Conservation (phyloP, 2,113 vertebrate genomes). For the Hymenochirus boettgeri region DNA sequence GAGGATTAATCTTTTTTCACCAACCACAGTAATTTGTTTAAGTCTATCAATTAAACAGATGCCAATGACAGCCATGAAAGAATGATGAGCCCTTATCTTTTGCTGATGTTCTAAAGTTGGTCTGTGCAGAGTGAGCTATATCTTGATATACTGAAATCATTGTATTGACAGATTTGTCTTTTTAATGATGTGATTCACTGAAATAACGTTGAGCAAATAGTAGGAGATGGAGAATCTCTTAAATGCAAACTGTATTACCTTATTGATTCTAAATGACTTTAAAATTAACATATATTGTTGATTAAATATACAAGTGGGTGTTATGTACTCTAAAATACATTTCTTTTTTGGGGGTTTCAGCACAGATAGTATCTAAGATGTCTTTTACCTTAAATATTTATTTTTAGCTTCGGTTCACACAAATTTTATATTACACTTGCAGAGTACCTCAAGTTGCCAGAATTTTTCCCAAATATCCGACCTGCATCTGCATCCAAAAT, state of each 20-base stretch:
- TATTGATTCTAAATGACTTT: constrained; percentile 26
- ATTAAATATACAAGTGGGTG: constrained; percentile 15
- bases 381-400: too few relatives aligned
- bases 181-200: constrained; percentile 24
- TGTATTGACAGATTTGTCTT: constrained; percentile 21
- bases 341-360: too few relatives aligned
- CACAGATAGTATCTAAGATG: too few relatives aligned
- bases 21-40: constrained; percentile 2
- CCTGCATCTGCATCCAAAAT: too few relatives aligned
- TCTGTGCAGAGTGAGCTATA: constrained; percentile 9
- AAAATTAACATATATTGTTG: constrained; percentile 30
- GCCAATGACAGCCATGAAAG: not conserved
- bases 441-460: too few relatives aligned
- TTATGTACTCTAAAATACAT: too few relatives aligned
- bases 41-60: not conserved
- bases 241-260: constrained; percentile 27
- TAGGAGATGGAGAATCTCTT: constrained; percentile 20
- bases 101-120: constrained; percentile 16
- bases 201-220: constrained; percentile 20
- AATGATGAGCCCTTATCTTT: constrained; percentile 1
- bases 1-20: not conserved
- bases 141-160: constrained; percentile 11
- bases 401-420: too few relatives aligned
- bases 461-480: too few relatives aligned
- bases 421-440: too few relatives aligned